Base-by-base conservation (phyloP, 2,888 invertebrate species). In the Taphrorychus bicolor region DNA sequence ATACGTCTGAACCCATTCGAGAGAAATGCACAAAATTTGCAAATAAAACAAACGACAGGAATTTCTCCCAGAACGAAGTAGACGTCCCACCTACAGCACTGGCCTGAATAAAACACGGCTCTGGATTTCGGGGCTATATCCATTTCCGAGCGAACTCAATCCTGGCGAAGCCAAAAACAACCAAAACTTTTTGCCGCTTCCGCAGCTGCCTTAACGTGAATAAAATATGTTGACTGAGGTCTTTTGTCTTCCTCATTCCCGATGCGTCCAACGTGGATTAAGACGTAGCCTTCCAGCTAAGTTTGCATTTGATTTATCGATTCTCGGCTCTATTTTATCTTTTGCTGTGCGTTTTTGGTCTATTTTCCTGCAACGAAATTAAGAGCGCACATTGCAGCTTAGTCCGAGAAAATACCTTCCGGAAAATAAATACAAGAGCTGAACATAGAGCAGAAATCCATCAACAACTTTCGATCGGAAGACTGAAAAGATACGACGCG, bases 401-500 rank as follows among this genome's bases (percentile, higher is more conserved):
- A 32, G 1, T 9, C 32, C 32, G 11, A 9, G 32, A 32, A n/a
- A n/a, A n/a, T n/a, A n/a, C n/a, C n/a, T n/a, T n/a, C n/a, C n/a
- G 32, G 11, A 32, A 45, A 45, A 45, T 45, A 32, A 32, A 32
- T 32, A 32, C 45, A 45, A 45, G 16, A 14, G 7, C 45, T 16
- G 45, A 45, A 45, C 16, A 45, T 14, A 45, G 45, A 45, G 45
- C 14, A n/a, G 14, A 14, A 45, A 45, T 45, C 14, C 45, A 45
- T 45, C 14, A 16, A 45, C 45, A 45, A 45, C 14, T 16, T 45
- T 45, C 45, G 45, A 45, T 45, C 45, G 16, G 16, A 16, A 7
- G 14, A 45, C 45, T 45, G 19, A 65, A 65, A 57, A 59, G 53
- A 58, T 52, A 41, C 41, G 65, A 42, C 65, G 65, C 65, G 65